Evolutionary conservation across 2,888 invertebrate genomes (phyloP), one percentile per base, ranked within the genome.

Genomic region (Morpho deidamia): DNA sequence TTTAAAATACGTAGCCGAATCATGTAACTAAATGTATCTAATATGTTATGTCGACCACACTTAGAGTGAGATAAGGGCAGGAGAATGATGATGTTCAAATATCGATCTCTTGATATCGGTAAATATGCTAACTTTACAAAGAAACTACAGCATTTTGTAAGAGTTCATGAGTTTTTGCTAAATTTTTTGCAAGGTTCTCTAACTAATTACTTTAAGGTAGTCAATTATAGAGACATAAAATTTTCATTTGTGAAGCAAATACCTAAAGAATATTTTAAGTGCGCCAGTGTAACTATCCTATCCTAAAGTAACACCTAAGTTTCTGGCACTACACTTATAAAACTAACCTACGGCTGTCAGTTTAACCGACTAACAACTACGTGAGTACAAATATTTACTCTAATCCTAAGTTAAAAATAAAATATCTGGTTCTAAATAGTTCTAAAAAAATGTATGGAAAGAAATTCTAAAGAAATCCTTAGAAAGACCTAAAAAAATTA

Each of bases 251-350:
- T 9, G 23, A 10, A 44, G 33, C 10, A 1, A 37, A 37, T 37
- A 37, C 9, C 8, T 10, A 38, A 46, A 7, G 8, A 8, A 39
- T 7, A 38, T 37, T 41, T 46, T 33, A 53, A 42, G n/a, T 32
- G 32, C 37, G 33, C 11, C 14, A 56, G 42, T 54, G 55, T 56
- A 49, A 35, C 51, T 48, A 41, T n/a, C n/a, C n/a, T 23, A 40
- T 44, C 44, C 55, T 56, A 41, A 34, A 49, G 40, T 9, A 42
- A 43, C 44, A 48, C 58, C 57, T 59, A 59, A 53, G 53, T 42
- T 58, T 64, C 65, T 68, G 66, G 63, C 60, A 63, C 68, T 68
- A 66, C 58, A 37, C 47, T 56, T 60, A 55, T 53, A 58, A 62
- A 64, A 60, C 62, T 63, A 64, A 52, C 56, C 61, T 66, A 65